Conservation (phyloP, 2,797 vertebrate species). For the Chrysocyon brachyurus region DNA sequence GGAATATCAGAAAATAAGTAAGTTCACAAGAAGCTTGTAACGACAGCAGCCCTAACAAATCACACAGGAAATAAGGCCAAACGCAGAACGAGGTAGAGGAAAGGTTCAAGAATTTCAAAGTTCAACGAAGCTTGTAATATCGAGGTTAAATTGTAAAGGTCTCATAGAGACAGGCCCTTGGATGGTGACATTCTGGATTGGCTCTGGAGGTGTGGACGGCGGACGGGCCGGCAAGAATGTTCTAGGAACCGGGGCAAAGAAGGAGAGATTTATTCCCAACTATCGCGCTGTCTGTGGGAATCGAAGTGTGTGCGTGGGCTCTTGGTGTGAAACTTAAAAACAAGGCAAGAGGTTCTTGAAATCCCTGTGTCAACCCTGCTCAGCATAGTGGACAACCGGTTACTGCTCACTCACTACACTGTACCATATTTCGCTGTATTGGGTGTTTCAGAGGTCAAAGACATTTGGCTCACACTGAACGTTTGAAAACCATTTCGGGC, state of each 20-base stretch:
- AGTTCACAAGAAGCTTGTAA: neutral
- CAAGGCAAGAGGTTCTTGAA: neutral
- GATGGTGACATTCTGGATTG: neutral
- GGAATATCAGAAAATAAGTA: neutral
- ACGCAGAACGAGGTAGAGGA: neutral
- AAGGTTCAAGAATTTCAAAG: neutral
- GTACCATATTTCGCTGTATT: neutral
- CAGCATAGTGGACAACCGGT: neutral
- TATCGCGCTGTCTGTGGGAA: neutral
- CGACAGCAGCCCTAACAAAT: neutral
- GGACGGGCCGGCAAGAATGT: neutral
- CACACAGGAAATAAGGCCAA: neutral
- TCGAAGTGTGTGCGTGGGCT: neutral
- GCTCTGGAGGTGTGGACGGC: neutral
- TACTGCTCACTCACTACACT: neutral
- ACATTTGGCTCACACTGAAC: neutral
- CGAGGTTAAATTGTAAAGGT: neutral
- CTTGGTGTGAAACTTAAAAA: neutral
- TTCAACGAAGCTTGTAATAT: neutral
- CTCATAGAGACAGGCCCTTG: neutral
- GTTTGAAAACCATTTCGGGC: constrained; percentile 31
- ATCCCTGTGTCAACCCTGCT: neutral
- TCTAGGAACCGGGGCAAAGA: neutral
- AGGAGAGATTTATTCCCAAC: neutral
- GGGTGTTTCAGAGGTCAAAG: constrained; percentile 16